Conservation (phyloP, 1,140 invertebrate genomes). For the Theocolax elegans region DNA sequence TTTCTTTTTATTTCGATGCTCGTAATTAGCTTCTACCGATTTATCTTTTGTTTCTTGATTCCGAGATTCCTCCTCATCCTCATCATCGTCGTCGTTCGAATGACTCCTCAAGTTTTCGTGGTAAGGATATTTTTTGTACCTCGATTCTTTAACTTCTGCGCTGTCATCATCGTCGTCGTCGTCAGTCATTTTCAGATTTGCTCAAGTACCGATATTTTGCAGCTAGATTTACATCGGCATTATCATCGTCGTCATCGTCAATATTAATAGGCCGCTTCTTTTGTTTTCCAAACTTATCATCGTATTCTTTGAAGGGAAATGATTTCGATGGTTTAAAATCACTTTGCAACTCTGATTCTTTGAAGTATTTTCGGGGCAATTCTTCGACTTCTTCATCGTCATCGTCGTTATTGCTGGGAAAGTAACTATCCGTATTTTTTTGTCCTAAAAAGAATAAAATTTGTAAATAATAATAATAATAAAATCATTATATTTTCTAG, state of each 20-base stretch:
- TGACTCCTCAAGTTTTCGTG: background rate
- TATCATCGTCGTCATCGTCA: constrained; percentile 42
- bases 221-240: constrained; percentile 36
- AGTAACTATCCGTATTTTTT: constrained; percentile 9
- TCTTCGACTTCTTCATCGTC: constrained; percentile 43
- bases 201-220: constrained; percentile 32
- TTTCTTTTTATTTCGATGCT: constrained; percentile 14
- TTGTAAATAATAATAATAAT: background rate
- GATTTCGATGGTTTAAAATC: constrained; percentile 50
- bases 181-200: constrained; percentile 40
- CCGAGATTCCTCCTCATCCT: constrained; percentile 49
- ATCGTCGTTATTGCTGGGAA: constrained; percentile 29
- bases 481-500: constrained; percentile 22
- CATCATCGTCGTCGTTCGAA: constrained; percentile 46
- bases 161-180: constrained; percentile 33
- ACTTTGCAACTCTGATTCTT: constrained; percentile 39
- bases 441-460: constrained; percentile 8
- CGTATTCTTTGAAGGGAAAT: constrained; percentile 55
- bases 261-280: constrained; percentile 17
- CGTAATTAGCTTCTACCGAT: constrained; percentile 11
- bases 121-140: constrained; percentile 34
- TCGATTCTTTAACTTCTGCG: constrained; percentile 26
- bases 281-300: constrained; percentile 55
- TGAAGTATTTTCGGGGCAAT: constrained; percentile 42
- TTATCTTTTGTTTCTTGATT: constrained; percentile 45